phyloP scores from a whole-genome alignment of 2,888 invertebrate genomes.

The Frankliniella fusca region DNA sequence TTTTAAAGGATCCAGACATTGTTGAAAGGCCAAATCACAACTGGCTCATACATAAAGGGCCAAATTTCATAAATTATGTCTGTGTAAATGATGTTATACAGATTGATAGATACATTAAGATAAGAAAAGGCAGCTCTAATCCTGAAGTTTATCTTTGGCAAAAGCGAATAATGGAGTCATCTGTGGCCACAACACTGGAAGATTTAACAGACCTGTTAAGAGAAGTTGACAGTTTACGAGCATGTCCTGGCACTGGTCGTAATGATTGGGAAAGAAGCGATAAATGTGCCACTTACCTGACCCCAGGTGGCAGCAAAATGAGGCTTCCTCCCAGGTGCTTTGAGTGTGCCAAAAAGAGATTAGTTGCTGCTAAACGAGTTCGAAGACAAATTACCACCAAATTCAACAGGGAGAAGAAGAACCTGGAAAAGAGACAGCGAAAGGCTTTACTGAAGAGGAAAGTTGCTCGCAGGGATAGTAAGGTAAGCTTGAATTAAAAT shows the following conservation, averaged over 20 bases:
- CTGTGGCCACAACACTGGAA: not conserved
- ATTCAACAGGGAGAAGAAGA: no score
- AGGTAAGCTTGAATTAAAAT: not conserved
- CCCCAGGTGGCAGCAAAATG: not conserved
- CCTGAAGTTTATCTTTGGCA: not conserved
- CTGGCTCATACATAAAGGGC: not conserved
- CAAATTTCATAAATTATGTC: not conserved
- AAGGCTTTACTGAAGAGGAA: not conserved
- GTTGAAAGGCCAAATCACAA: not conserved
- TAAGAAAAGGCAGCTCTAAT: no score
- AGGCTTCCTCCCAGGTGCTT: not conserved
- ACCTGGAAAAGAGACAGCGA: not conserved
- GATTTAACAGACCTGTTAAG: not conserved
- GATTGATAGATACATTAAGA: not conserved
- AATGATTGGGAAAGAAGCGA: not conserved
- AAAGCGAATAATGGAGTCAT: not conserved
- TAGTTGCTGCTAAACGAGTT: not conserved
- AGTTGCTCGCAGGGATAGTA: not conserved
- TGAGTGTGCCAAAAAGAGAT: not conserved
- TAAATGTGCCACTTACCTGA: not conserved
- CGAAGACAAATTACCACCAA: no score
- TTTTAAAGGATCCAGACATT: not conserved
- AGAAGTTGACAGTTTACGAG: not conserved
- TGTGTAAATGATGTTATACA: not conserved
- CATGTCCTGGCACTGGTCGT: not conserved